Evolutionary conservation across 2,113 vertebrate genomes (phyloP), one percentile per base, ranked within the genome.

Genomic region (Pygoscelis antarcticus): DNA sequence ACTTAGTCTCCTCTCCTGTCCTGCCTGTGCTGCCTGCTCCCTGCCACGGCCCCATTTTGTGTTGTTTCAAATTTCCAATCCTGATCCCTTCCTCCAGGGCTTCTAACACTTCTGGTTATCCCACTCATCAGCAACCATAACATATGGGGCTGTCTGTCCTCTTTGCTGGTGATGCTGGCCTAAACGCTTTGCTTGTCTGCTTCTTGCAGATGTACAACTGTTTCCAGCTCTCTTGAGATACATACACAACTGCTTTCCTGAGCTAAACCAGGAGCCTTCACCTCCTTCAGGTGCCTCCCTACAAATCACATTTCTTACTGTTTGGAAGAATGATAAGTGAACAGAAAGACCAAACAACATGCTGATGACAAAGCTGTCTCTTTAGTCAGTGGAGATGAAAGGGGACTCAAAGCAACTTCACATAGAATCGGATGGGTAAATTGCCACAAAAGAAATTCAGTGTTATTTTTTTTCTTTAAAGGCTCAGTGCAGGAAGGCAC

Each of bases 221-320:
- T 68, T 87, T 85, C 81, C 70, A 70, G 51, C 20, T 89, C 64
- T 62, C 64, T 71, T 52, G 65, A 79, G 57, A 38, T 83, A 19
- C 9, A n/a, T 44, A 82, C 38, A 64, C 46, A 89, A 27, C 26
- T 52, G 47, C 49, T 79, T 71, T 60, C 74, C 65, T 68, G 83
- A 95, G 71, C 89, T 87, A 82, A 94, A 32, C 66, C 82, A 93
- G 94, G 12, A 94, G 51, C 38, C 72, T 87, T 82, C n/a, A 20
- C 34, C 38, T 91, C 61, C 40, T 62, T 65, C 44, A 83, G 30
- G 40, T 14, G 7, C 1, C 6, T 34, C 68, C 16, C 10, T 58
- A 13, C n/a, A 78, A 90, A 79, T 61, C 22, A 19, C 34, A 62
- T 54, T 88, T 83, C 54, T 85, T 64, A 55, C 51, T 92, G 29